phyloP scores from a whole-genome alignment of 2,113 vertebrate species.

The Istiophorus platypterus region DNA sequence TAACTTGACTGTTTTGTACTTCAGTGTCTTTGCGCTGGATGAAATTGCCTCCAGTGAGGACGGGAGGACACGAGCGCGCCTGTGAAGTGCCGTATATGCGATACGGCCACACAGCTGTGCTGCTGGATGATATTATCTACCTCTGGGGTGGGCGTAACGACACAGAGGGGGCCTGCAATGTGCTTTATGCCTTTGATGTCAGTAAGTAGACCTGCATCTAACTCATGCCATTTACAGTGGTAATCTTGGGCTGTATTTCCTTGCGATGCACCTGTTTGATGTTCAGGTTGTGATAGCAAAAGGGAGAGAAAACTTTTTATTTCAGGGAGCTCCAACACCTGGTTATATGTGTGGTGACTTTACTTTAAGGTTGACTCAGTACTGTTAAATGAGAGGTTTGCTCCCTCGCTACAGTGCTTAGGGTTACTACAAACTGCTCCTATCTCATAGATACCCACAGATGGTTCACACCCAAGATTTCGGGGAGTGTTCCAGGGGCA shows the following conservation, averaged over 20 bases:
- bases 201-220: constrained; percentile 87
- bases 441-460: constrained; percentile 89
- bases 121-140: constrained; percentile 95
- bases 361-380: background rate
- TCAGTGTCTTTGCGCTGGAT: constrained; percentile 97
- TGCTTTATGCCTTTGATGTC: constrained; percentile 98
- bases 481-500: constrained; percentile 93
- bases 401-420: background rate
- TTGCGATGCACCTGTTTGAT: constrained; percentile 51
- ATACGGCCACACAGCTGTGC: constrained; percentile 97
- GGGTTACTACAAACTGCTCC: constrained; percentile 20
- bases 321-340: constrained; percentile 32
- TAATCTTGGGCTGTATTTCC: constrained; percentile 25
- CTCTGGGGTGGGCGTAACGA: constrained; percentile 98
- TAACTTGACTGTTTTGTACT: background rate
- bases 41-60: constrained; percentile 94
- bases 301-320: constrained; percentile 15
- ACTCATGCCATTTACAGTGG: constrained; percentile 7
- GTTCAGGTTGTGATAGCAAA: background rate
- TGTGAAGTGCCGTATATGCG: constrained; percentile 98
- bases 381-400: constrained; percentile 10
- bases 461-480: constrained; percentile 94
- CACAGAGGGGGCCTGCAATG: constrained; percentile 98
- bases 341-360: constrained; percentile 23
- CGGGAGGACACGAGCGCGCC: constrained; percentile 86